Evolutionary conservation across 2,888 invertebrate genomes (phyloP), one percentile per base, ranked within the genome.

Genomic region (Hermaeophaga mercurialis): DNA sequence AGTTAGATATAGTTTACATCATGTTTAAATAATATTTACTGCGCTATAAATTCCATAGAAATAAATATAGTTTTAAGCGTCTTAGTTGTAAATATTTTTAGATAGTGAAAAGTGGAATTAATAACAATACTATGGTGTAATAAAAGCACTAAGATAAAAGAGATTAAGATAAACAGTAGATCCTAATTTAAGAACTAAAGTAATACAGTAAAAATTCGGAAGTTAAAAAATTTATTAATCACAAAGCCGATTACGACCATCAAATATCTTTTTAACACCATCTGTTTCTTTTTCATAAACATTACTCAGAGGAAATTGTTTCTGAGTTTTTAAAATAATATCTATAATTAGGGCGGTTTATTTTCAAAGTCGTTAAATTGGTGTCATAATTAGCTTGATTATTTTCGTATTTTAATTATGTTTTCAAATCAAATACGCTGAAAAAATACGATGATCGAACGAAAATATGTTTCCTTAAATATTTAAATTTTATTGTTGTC

Each of bases 291-390:
- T 15, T 8, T 43, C 11, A 18, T 43, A 43, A 43, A 43, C 43
- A 43, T 43, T 43, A 43, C 43, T 43, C 43, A 43, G 24, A 43
- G 43, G 43, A 43, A 43, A 43, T 43, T 43, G 43, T 43, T 43
- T 47, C 43, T 53, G 39, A 22, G 36, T 56, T 56, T 54, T 56
- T 56, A 56, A 44, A 56, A 56, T 56, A 49, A 47, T 50, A 15
- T 56, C 44, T 49, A 58, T 58, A 50, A 49, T 39, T 45, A 43
- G 44, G 24, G 5, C 14, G 58, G 66, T 67, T 67, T 67, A 60
- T 66, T 67, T 67, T 65, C 57, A 61, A 57, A 59, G 67, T 63
- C 64, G 61, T 67, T 43, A 65, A 66, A 67, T 62, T 57, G 46
- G 44, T 54, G 53, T 55, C 62, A 50, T 55, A 57, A 58, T 57